Percentiles rank a stretch among this genome's conserved stretches.
These are phyloP conservation scores for Dicyrtomina minuta DNA, from an alignment of 2,888 invertebrate species.

Conservation along the genomic window DNA sequence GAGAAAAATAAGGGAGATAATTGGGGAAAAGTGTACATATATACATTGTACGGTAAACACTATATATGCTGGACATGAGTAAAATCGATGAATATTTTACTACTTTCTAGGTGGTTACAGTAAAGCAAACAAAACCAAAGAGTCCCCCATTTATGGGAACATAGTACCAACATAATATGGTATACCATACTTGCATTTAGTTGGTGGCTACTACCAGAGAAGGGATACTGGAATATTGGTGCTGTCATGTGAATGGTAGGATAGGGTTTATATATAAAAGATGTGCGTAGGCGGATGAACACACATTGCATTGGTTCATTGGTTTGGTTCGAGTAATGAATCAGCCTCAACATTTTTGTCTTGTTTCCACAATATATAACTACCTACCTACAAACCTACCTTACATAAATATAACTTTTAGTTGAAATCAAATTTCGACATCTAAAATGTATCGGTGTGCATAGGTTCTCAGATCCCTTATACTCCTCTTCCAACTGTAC, in stretches of 20 bases:
- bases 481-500: neutral
- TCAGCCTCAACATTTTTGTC: neutral
- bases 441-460: constrained; percentile 11
- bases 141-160: neutral
- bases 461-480: no score
- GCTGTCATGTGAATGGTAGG: constrained; percentile 2
- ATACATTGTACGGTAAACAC: no score
- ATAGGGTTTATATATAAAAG: neutral
- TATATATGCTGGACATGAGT: neutral
- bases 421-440: neutral
- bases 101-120: neutral
- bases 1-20: no score
- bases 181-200: neutral
- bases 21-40: no score
- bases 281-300: constrained; percentile 11
- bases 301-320: neutral
- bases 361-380: no score
- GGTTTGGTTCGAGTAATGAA: neutral
- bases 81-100: constrained; percentile 17
- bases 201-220: no score
- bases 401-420: neutral
- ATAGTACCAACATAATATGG: neutral
- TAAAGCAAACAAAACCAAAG: constrained; percentile 7
- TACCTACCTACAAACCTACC: no score
- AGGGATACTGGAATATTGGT: neutral